Base-by-base conservation (phyloP, 2,888 invertebrate species). In the Protodeltote pygarga region DNA sequence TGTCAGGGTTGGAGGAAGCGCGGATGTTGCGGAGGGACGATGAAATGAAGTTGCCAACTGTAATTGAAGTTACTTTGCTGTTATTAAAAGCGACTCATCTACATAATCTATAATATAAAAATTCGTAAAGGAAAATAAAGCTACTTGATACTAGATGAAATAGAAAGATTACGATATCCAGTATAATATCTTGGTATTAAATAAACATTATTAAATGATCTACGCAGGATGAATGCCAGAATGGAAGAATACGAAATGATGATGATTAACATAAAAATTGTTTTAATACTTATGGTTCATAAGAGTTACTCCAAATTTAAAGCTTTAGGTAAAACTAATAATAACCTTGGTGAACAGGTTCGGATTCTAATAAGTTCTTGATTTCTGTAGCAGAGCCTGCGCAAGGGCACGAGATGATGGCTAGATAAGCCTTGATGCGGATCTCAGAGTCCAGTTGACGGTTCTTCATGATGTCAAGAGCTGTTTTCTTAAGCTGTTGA, bases 11-110 rank as follows among this genome's bases (percentile, higher is more conserved):
- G 2, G 95, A 94, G 0, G 96, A 96, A 0, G 97, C 94, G 23
- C 96, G 94, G 44, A 97, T 92, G 69, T 95, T 95, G 27, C 95
- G 94, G 20, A 98, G 92, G 63, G 97, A 97, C 0, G 96, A 94
- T 8, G 94, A 93, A 62, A 98, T 96, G 87, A 96, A 98, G 3
- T 97, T 95, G 9, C 97, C 97, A 17, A 98, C 98, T 92, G 61
- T 0, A 45, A 38, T 15, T 25, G 1, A 21, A 41, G 29, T 11
- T 28, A 17, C 15, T 13, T 41, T n/a, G n/a, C n/a, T n/a, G n/a
- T n/a, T n/a, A n/a, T n/a, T n/a, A n/a, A n/a, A n/a, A n/a, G n/a
- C n/a, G n/a, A n/a, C n/a, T n/a, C n/a, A n/a, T n/a, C n/a, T n/a
- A n/a, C n/a, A n/a, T n/a, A n/a, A n/a, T n/a, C n/a, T n/a, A n/a